Conservation (phyloP, 2,888 invertebrate genomes). For the Tortricodes alternella region DNA sequence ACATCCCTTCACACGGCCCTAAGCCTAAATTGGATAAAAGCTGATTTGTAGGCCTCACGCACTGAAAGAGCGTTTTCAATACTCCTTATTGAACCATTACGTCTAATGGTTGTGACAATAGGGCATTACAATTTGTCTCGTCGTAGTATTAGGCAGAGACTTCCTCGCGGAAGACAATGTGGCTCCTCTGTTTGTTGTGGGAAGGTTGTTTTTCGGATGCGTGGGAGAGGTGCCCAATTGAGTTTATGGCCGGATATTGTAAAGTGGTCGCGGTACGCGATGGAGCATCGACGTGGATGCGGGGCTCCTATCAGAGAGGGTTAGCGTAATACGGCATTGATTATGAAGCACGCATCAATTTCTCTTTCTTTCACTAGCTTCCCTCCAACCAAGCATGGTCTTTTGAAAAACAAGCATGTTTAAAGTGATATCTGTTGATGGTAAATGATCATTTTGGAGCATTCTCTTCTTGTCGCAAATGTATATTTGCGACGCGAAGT, state of each 20-base stretch:
- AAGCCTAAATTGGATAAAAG: conserved; percentile 69
- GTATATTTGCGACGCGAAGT: too few relatives aligned
- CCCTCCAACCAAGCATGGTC: too few relatives aligned
- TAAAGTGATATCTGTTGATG: too few relatives aligned
- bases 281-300: conserved; percentile 62
- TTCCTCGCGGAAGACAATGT: conserved; percentile 47
- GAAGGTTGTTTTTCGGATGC: conserved; percentile 53
- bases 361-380: too few relatives aligned
- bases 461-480: too few relatives aligned
- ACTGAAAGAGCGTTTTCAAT: conserved; percentile 75
- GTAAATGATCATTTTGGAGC: too few relatives aligned
- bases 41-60: conserved; percentile 62
- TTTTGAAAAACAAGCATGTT: too few relatives aligned
- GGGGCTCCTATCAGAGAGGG: conserved; percentile 49
- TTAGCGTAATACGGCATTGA: too few relatives aligned
- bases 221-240: conserved; percentile 58
- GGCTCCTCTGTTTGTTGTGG: conserved; percentile 48
- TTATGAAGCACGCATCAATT: too few relatives aligned
- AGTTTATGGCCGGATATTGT: conserved; percentile 79
- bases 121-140: conserved; percentile 77
- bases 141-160: conserved; percentile 41
- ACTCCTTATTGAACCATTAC: conserved; percentile 76
- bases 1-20: conserved; percentile 66
- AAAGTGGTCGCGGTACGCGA: conserved; percentile 69
- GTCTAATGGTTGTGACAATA: conserved; percentile 76